Percentiles rank a stretch among this genome's conserved stretches.
Conservation (phyloP, 2,797 vertebrate species). For the Erpetoichthys calabaricus region DNA sequence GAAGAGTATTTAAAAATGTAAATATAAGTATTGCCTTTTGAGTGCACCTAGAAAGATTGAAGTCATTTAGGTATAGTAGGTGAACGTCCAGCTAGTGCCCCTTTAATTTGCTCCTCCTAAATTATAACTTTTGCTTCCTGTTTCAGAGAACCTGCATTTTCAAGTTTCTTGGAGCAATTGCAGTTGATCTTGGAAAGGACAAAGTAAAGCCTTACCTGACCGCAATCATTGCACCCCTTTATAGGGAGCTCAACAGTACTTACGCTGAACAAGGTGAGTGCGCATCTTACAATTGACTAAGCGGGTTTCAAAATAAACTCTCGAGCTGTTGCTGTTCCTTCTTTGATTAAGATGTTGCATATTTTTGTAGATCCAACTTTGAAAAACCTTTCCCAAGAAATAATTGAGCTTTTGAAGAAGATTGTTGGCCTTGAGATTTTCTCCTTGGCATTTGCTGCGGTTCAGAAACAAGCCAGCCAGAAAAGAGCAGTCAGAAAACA, state of each 20-base stretch:
- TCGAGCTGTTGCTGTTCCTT: background rate
- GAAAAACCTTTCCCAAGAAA: conserved; percentile 89
- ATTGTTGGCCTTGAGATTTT: conserved; percentile 75
- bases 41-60: background rate
- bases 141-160: conserved; percentile 85
- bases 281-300: background rate
- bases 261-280: conserved; percentile 81
- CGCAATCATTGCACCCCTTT: conserved; percentile 71
- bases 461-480: conserved; percentile 76
- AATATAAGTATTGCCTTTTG: background rate
- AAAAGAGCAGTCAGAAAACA: conserved; percentile 68
- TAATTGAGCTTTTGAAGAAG: conserved; percentile 86
- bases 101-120: no score
- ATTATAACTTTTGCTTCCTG: background rate
- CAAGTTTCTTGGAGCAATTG: conserved; percentile 83
- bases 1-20: no score
- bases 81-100: background rate
- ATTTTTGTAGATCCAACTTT: conserved; percentile 66
- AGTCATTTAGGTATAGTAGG: background rate
- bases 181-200: conserved; percentile 74
- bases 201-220: conserved; percentile 66
- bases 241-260: conserved; percentile 88
- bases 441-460: conserved; percentile 73
- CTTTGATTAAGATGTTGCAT: background rate
- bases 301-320: background rate